Percentiles rank a stretch among this genome's conserved stretches.
Conservation (phyloP, 2,797 vertebrate species). For the Gambelia wislizenii region DNA sequence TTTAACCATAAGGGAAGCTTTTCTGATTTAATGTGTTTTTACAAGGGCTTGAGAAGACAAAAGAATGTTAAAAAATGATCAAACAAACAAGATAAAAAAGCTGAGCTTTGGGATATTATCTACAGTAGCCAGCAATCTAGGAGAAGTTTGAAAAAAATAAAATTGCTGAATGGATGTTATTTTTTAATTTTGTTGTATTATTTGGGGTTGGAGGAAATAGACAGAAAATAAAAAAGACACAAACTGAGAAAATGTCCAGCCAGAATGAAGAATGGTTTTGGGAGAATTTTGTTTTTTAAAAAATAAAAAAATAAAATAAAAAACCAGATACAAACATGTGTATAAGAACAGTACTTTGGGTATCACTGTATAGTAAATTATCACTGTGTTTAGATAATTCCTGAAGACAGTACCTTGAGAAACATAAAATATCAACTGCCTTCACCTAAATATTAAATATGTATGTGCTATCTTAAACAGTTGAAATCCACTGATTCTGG, state of each 20-base stretch:
- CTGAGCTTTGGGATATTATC: not conserved
- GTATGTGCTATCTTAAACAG: slow-evolving; percentile 11
- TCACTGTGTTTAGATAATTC: too few species aligned
- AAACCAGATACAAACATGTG: not conserved
- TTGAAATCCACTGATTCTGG: slow-evolving; percentile 20
- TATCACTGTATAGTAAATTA: not conserved
- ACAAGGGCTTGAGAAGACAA: slow-evolving; percentile 10
- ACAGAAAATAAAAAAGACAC: not conserved
- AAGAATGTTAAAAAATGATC: not conserved
- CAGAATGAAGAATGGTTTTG: not conserved
- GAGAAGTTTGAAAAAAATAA: not conserved
- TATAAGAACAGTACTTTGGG: not conserved
- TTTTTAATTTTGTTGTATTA: not conserved
- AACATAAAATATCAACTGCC: not conserved
- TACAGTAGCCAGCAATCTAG: not conserved
- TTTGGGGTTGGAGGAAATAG: not conserved
- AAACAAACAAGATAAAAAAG: slow-evolving; percentile 2
- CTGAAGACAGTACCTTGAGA: not conserved
- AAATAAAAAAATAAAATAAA: too few species aligned
- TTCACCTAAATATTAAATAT: not conserved
- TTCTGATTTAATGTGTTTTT: slow-evolving; percentile 30
- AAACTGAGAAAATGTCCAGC: not conserved
- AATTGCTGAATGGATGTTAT: not conserved
- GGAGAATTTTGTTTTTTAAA: not conserved
- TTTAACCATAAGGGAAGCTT: slow-evolving; percentile 8